A percentile compares a stretch with the other conserved stretches of the same genome.
phyloP scores from a whole-genome alignment of 2,797 vertebrate genomes.

The Enteromius treurensis region DNA sequence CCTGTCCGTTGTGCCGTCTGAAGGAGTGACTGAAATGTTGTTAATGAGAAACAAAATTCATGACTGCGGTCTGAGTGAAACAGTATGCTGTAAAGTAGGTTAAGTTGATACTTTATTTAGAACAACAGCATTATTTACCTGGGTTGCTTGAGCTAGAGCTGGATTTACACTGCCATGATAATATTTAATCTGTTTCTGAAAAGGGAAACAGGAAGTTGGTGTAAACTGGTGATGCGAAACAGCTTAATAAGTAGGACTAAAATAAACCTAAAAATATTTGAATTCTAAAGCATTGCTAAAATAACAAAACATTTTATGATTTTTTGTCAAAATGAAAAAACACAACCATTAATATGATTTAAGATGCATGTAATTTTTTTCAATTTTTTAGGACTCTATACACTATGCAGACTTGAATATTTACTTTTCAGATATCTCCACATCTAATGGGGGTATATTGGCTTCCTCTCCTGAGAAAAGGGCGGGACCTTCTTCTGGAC shows the following conservation, averaged over 20 bases:
- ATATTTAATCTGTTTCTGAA: conserved; percentile 75
- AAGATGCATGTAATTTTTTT: neutral
- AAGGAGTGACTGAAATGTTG: neutral
- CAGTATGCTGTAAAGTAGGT: conserved; percentile 1
- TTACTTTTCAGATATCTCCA: conserved; percentile 76
- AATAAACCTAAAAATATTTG: neutral
- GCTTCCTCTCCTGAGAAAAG: conserved; percentile 69
- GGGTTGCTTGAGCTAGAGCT: conserved; percentile 50
- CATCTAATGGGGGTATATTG: conserved; percentile 66
- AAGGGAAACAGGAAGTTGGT: neutral
- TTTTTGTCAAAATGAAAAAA: neutral
- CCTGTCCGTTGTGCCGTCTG: conserved; percentile 38
- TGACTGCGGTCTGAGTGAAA: neutral
- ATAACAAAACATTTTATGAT: neutral
- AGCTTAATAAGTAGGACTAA: neutral
- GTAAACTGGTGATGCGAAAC: neutral
- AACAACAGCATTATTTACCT: conserved; percentile 65
- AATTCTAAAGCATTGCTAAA: neutral
- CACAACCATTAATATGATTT: neutral
- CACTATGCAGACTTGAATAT: neutral
- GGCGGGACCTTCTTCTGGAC: conserved; percentile 64
- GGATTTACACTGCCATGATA: conserved; percentile 71
- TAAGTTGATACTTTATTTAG: neutral
- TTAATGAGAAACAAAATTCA: conserved; percentile 1
- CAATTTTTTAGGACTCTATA: neutral